Evolutionary conservation across 1,140 invertebrate genomes (phyloP).

Genomic region (Aphidius gifuensis): DNA sequence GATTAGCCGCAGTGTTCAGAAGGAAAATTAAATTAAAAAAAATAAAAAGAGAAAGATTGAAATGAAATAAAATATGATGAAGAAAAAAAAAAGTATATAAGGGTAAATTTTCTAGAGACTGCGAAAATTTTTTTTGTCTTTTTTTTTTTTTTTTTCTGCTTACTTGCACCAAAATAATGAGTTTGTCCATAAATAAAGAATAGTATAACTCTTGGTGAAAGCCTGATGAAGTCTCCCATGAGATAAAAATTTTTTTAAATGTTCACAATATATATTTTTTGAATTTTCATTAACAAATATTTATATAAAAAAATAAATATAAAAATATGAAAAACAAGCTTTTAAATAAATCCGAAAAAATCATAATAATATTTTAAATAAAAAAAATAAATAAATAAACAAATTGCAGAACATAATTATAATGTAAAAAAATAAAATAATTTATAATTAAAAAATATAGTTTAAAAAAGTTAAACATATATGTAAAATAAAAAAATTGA

Average conservation of each 20-base stretch:
- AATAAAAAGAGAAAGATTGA: slow-evolving; percentile 15
- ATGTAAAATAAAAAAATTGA: too few species aligned
- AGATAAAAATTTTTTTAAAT: slow-evolving; percentile 48
- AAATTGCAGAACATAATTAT: too few species aligned
- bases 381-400: too few species aligned
- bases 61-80: slow-evolving; percentile 6
- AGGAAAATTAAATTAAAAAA: slow-evolving; percentile 3
- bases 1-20: slow-evolving; percentile 6
- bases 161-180: slow-evolving; percentile 56
- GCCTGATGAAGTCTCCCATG: slow-evolving; percentile 52
- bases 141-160: slow-evolving; percentile 42
- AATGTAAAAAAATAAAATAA: too few species aligned
- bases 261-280: too few species aligned
- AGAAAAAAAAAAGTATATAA: background rate
- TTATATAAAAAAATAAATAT: too few species aligned
- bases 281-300: too few species aligned
- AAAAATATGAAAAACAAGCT: too few species aligned
- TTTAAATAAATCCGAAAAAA: too few species aligned
- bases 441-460: too few species aligned
- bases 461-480: too few species aligned
- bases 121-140: slow-evolving; percentile 40
- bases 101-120: background rate
- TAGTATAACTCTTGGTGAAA: slow-evolving; percentile 43
- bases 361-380: too few species aligned
- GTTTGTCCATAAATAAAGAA: slow-evolving; percentile 55